Evolutionary conservation across 1,140 invertebrate species (phyloP).

Genomic region (Drosophila lacteicornis): DNA sequence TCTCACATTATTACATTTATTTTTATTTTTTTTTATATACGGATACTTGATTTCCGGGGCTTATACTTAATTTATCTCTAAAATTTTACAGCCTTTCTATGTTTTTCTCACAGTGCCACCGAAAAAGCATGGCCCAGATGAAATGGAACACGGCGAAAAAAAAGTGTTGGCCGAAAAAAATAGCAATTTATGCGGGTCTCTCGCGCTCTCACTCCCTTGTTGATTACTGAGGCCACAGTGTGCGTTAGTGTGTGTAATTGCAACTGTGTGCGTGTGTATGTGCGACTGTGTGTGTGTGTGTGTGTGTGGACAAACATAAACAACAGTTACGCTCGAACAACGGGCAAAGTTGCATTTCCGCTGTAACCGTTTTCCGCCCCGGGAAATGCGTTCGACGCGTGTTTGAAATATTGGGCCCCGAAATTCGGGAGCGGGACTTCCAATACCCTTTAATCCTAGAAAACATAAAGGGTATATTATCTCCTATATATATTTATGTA

Average conservation of each 20-base stretch:
- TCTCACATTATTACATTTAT: too few species aligned
- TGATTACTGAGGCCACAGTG: slow-evolving; percentile 44
- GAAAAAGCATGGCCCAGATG: not conserved
- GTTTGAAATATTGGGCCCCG: slow-evolving; percentile 61
- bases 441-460: not conserved
- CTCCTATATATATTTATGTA: not conserved
- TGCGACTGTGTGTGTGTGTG: slow-evolving; percentile 12
- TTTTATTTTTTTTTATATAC: too few species aligned
- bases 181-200: slow-evolving; percentile 53
- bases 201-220: slow-evolving; percentile 20
- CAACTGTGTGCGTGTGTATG: slow-evolving; percentile 11
- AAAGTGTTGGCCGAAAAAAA: slow-evolving; percentile 21
- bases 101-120: not conserved
- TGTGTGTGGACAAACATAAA: slow-evolving; percentile 58
- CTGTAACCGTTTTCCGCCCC: slow-evolving; percentile 66
- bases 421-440: slow-evolving; percentile 14
- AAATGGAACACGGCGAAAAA: slow-evolving; percentile 35
- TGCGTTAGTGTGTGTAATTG: slow-evolving; percentile 28
- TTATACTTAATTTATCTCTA: not conserved
- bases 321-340: slow-evolving; percentile 66
- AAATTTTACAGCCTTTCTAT: too few species aligned
- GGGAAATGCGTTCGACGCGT: slow-evolving; percentile 68
- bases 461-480: not conserved
- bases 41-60: not conserved
- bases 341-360: slow-evolving; percentile 66